Base-by-base conservation (phyloP, 2,888 invertebrate genomes). In the Stomorhina lunata region DNA sequence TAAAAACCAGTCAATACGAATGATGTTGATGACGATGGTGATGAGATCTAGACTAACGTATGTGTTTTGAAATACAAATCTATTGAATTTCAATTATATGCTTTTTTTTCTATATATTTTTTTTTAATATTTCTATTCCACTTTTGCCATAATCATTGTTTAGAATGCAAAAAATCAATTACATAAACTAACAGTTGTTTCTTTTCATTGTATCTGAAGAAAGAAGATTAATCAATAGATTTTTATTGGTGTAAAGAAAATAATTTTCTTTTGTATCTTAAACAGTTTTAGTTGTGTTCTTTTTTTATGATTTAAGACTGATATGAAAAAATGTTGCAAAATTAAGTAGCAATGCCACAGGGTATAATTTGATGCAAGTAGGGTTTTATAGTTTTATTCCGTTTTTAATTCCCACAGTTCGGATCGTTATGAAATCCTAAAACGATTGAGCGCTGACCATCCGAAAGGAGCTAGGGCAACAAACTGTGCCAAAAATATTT, bases 131-230 rank as follows among this genome's bases (percentile, higher is more conserved):
- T 63, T 63, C 27, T 32, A 63, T 29, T 53, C 37, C 5, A 55
- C 15, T 76, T 77, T 65, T 75, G 75, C 72, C 80, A 84, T 82
- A 81, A 84, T 81, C 81, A 73, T 69, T 78, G 76, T 66, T 66
- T 55, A 72, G 81, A 84, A 82, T 80, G 81, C 78, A 80, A 81
- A 84, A 71, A 85, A 85, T 85, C 85, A 85, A 85, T 85, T 85
- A 85, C 78, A 77, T 81, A 84, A 82, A 77, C 84, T 85, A 85
- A 85, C 84, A 83, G 84, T 84, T 84, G 22, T 65, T 50, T 15
- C 15, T 53, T 50, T 71, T 50, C 15, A 43, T 43, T 43, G 20
- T 48, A 40, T 50, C 37, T 6, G 27, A 10, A n/a, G n/a, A n/a
- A n/a, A n/a, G n/a, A n/a, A 55, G 45, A 78, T 71, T 59, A 34